Base-by-base conservation (phyloP, 2,797 vertebrate genomes). In the Enteromius radiatus region DNA sequence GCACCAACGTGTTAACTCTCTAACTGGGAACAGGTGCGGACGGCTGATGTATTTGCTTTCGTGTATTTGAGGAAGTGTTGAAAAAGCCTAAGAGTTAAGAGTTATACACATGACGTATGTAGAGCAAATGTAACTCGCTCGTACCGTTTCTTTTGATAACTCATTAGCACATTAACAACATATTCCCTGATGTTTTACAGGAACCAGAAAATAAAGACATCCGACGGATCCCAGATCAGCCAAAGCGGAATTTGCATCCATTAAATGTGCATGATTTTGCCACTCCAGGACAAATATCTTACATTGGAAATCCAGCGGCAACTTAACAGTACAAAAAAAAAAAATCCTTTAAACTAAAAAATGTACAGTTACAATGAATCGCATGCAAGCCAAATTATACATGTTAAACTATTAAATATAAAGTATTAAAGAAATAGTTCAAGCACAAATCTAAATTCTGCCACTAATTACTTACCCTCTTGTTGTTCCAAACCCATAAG, bases 191-290 rank as follows among this genome's bases (percentile, higher is more conserved):
- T 63, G 38, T 76, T 68, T 28, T 33, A 3, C 80, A 88, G 87
- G 84, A 82, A 85, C 81, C 73, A 84, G 84, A 69, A 88, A 88
- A 65, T 88, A 38, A 88, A 76, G 31, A 36, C 33, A 17, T 65
- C 15, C 12, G 3, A 73, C 36, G 7, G 28, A n/a, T 17, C 9
- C 26, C n/a, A 64, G 64, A 56, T 59, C 36, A 70, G 70, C 15
- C 14, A 14, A 76, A 69, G 68, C 26, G 78, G 36, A 76, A 56
- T 68, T 26, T 0, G 52, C 31, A 38, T 75, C 3, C 49, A 38
- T 56, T 56, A 41, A 45, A 63, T 47, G 17, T 33, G 59, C 41
- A 45, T n/a, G 1, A 45, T 64, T 47, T 31, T 21, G 17, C 26
- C 41, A 61, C n/a, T 76, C 36, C 26, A 54, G 2, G 31, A 15